Conservation (phyloP, 2,888 invertebrate genomes). For the Tinea trinotella region DNA sequence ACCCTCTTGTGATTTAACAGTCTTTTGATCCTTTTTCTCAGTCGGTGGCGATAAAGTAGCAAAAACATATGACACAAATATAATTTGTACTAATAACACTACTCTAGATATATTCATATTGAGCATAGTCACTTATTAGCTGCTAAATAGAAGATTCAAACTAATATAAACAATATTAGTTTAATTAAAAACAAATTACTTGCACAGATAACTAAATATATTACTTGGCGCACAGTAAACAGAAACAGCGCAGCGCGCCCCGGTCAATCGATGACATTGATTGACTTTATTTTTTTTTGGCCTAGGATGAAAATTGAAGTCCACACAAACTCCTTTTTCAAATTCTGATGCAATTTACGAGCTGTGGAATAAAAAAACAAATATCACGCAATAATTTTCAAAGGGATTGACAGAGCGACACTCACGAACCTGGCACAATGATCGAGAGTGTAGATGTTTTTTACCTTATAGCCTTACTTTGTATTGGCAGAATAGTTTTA, state of each 20-base stretch:
- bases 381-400: no score
- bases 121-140: not conserved
- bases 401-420: no score
- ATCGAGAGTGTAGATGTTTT: no score
- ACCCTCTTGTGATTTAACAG: conserved; percentile 66
- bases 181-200: not conserved
- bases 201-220: not conserved
- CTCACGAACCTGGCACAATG: no score
- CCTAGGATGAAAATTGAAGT: no score
- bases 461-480: no score
- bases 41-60: conserved; percentile 61
- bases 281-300: no score
- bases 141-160: not conserved
- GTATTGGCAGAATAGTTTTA: no score
- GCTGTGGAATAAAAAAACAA: no score
- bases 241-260: not conserved
- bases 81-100: conserved; percentile 32
- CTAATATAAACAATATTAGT: not conserved
- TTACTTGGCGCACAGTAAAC: not conserved
- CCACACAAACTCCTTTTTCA: no score
- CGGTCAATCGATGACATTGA: conserved; percentile 3
- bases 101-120: not conserved
- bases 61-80: conserved; percentile 46
- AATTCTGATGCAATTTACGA: no score
- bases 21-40: conserved; percentile 59